A percentile compares a stretch with the other conserved stretches of the same genome.
Evolutionary conservation across 37 sponge, comb jelly and placozoan species (phyloP).

Genomic region (Oscarella lobularis): DNA sequence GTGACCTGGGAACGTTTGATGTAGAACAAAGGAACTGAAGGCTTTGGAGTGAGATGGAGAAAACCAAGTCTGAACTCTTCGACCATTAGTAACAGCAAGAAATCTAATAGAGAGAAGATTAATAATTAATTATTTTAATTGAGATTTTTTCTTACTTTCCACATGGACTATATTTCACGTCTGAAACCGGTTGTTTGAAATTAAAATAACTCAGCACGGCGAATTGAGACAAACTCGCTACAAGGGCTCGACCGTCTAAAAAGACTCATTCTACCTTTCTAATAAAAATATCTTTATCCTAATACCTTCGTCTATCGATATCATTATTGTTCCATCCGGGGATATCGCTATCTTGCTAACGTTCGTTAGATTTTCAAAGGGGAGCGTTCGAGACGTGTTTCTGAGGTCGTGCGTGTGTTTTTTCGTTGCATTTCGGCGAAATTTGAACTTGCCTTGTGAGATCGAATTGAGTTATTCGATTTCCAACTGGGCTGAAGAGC

Average conservation of each 20-base stretch:
- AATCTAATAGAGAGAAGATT: slow-evolving; percentile 20
- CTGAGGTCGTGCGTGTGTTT: too few species aligned
- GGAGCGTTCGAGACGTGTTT: slow-evolving; percentile 79
- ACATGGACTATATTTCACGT: slow-evolving; percentile 79
- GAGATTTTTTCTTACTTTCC: slow-evolving; percentile 43
- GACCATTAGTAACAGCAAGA: slow-evolving; percentile 82
- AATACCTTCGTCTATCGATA: slow-evolving; percentile 81
- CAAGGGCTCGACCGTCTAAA: slow-evolving; percentile 62
- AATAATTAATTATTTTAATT: background rate
- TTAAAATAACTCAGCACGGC: slow-evolving; percentile 80
- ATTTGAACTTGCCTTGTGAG: slow-evolving; percentile 63
- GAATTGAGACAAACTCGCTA: slow-evolving; percentile 50
- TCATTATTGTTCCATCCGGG: slow-evolving; percentile 72
- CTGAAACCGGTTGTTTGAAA: slow-evolving; percentile 76
- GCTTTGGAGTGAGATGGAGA: slow-evolving; percentile 58
- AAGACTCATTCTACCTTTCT: background rate
- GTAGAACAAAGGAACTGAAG: slow-evolving; percentile 77
- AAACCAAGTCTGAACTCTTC: slow-evolving; percentile 77
- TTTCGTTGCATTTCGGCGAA: background rate
- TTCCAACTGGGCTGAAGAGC: slow-evolving; percentile 92
- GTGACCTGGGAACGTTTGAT: slow-evolving; percentile 64
- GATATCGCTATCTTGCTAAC: slow-evolving; percentile 75
- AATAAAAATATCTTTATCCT: background rate
- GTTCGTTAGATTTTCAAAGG: slow-evolving; percentile 90
- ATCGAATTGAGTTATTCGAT: slow-evolving; percentile 88